Evolutionary conservation across 2,113 vertebrate species (phyloP).

Genomic region (Typhlomys cinereus): DNA sequence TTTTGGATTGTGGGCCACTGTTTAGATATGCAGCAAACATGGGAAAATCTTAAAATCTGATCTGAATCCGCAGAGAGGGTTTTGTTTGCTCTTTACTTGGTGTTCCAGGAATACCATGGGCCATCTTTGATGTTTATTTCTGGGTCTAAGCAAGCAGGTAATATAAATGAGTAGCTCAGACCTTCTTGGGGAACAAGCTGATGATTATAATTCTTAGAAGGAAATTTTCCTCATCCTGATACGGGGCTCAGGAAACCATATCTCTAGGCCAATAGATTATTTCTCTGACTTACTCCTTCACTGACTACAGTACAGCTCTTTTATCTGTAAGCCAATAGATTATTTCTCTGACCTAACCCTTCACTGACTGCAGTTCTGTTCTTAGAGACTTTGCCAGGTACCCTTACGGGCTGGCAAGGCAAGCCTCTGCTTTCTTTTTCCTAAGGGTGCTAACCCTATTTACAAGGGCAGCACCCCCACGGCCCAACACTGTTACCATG

Average conservation of each 20-base stretch:
- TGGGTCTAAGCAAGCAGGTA: not conserved
- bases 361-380: not conserved
- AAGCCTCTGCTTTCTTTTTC: not conserved
- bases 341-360: not conserved
- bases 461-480: not conserved
- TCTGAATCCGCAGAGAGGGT: not conserved
- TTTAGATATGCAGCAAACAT: not conserved
- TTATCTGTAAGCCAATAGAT: not conserved
- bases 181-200: not conserved
- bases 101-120: not conserved
- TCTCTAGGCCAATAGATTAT: not conserved
- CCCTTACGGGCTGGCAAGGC: not conserved
- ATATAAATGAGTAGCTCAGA: not conserved
- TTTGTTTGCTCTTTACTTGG: slow-evolving; percentile 6
- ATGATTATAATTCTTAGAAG: not conserved
- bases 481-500: too few species aligned
- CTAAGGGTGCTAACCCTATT: not conserved
- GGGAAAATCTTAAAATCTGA: not conserved
- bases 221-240: not conserved
- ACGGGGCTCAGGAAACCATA: not conserved
- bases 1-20: not conserved
- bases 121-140: slow-evolving; percentile 17
- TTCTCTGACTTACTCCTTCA: not conserved
- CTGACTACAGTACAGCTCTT: not conserved
- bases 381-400: not conserved